These are phyloP conservation scores for Wasmannia auropunctata DNA, from an alignment of 1,140 invertebrate genomes.

Conservation along the genomic window DNA sequence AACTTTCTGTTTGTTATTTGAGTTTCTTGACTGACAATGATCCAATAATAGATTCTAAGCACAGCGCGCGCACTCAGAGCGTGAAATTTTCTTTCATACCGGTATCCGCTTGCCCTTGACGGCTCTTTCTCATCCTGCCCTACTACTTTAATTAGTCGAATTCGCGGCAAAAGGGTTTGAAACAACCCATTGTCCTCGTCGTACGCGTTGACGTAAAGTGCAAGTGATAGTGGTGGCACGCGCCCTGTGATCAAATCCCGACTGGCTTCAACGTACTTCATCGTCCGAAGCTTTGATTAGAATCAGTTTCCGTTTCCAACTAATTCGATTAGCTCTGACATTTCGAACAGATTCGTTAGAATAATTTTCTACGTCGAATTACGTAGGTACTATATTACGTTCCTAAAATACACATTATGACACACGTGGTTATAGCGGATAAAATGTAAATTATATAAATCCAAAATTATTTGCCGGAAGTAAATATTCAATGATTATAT, in stretches of 20 bases:
- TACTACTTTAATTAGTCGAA: conserved; percentile 31
- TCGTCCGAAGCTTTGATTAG: background rate
- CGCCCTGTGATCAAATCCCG: conserved; percentile 30
- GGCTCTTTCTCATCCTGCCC: background rate
- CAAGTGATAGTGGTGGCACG: conserved; percentile 11
- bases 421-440: background rate
- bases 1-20: conserved; percentile 27
- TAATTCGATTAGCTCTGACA: conserved; percentile 40
- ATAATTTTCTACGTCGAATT: background rate
- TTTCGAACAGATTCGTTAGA: conserved; percentile 31
- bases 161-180: background rate
- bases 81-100: conserved; percentile 34
- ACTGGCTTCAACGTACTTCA: background rate
- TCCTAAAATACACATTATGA: background rate
- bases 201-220: conserved; percentile 11
- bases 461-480: background rate
- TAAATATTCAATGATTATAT: background rate
- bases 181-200: background rate
- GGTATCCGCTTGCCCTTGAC: conserved; percentile 29
- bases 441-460: background rate
- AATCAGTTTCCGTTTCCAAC: conserved; percentile 14
- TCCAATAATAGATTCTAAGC: conserved; percentile 44
- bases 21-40: conserved; percentile 45
- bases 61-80: conserved; percentile 22
- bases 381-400: background rate